Base-by-base conservation (phyloP, 2,113 vertebrate species). In the Stigmatopora nigra region DNA sequence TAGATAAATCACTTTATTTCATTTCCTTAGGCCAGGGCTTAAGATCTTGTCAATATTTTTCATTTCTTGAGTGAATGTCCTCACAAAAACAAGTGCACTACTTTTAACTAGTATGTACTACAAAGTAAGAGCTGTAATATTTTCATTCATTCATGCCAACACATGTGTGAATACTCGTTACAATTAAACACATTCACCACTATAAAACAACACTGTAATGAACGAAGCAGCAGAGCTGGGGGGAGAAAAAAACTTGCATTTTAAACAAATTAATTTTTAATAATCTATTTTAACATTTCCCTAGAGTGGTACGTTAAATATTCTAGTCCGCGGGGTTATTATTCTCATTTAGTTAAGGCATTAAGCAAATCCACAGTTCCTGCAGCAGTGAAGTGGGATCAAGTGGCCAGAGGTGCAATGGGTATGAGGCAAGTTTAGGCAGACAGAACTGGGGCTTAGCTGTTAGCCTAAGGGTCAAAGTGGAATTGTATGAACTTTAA, bases 391-490 rank as follows among this genome's bases (percentile, higher is more conserved):
- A 65, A 71, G 76, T 20, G 38, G 70, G 59, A 73, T 73, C 62
- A 77, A 53, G 72, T 22, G 68, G 69, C 81, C 71, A 31, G 76
- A 85, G 76, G 84, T 66, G 63, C 59, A 79, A 84, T 84, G 70
- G 68, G 84, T 84, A 81, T 84, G 77, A 88, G 72, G 68, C 65
- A 78, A 86, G 82, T 84, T 78, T 65, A 81, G 78, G 73, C 78
- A 86, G 86, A 87, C 86, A 88, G 80, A 88, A 88, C 77, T 86
- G 73, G 84, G 84, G 72, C 84, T 88, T 72, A 71, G 80, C 69
- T 71, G 72, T 82, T 84, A 82, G 85, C 87, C 83, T 72, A 19
- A 2, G 78, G 85, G 87, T 84, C 78, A 88, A 73, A 80, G 72
- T 78, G 82, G 84, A 86, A 83, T 87, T 83, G 65, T 76, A 86